Evolutionary conservation across 2,113 vertebrate species (phyloP), one percentile per base, ranked within the genome.

Genomic region (Cromileptes altivelis): DNA sequence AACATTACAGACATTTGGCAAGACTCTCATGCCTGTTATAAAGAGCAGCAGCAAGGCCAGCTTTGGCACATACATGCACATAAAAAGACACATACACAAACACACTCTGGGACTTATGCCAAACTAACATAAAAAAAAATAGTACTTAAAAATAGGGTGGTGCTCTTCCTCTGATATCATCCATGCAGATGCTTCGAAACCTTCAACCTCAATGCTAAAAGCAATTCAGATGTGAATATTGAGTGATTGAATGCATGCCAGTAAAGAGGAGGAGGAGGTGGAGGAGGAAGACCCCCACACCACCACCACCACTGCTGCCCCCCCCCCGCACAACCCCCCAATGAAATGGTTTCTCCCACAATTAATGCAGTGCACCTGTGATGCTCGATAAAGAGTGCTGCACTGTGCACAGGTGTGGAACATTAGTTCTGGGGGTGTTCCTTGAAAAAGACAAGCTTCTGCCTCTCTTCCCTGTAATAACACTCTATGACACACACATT

Each of bases 371-470:
- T 92, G 92, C 95, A 96, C 95, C 96, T 96, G 96, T 95, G 95
- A 95, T 95, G 94, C 94, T 95, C 91, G 95, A 96, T 96, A 95
- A 96, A 95, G 95, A 93, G 94, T 92, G 95, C 91, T 88, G 92
- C 93, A 91, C 94, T 95, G 94, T 94, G 94, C 95, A 96, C 96
- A 96, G 96, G 96, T 96, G 96, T 95, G 95, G 95, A 96, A 96
- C 95, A 96, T 96, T 95, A 96, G 95, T 96, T 95, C 94, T 94
- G 94, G 95, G 95, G 94, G 95, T 94, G 95, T 95, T 95, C 93
- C 95, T 95, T 95, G 93, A 95, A 95, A 92, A 95, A 95, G 94
- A 95, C 91, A 89, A 94, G 87, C 88, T 90, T 91, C 87, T 93
- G 87, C 77, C 84, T 89, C 91, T 89, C 86, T 82, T 82, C 74